A percentile compares a stretch with the other conserved stretches of the same genome.
phyloP scores from a whole-genome alignment of 2,888 invertebrate species.

The Cheilosia pagana region DNA sequence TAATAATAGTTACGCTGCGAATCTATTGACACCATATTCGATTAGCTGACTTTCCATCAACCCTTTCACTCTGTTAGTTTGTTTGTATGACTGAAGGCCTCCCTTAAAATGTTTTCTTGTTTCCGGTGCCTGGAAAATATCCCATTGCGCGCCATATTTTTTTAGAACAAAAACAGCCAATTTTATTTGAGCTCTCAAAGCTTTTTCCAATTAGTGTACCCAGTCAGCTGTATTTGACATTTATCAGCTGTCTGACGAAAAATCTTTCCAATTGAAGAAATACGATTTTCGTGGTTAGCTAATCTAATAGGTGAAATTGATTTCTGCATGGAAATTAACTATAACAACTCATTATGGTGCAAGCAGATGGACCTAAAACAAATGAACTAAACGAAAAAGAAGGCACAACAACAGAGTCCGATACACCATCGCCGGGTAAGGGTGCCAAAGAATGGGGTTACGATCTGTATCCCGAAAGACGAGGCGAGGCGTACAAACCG shows the following conservation, averaged over 20 bases:
- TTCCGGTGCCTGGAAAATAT: background rate
- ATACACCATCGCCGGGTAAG: constrained; percentile 37
- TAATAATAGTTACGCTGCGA: too few species aligned
- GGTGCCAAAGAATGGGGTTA: constrained; percentile 87
- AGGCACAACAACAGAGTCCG: constrained; percentile 12
- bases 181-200: too few species aligned
- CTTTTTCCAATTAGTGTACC: constrained; percentile 1
- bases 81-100: background rate
- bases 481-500: constrained; percentile 85
- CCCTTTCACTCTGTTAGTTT: too few species aligned
- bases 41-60: too few species aligned
- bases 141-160: background rate
- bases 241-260: background rate
- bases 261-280: background rate
- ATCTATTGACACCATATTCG: too few species aligned
- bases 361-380: constrained; percentile 24
- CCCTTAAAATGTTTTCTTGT: background rate
- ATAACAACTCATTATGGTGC: constrained; percentile 40
- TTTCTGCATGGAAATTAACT: constrained; percentile 31
- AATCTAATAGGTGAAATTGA: constrained; percentile 30
- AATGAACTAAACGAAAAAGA: background rate
- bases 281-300: constrained; percentile 41
- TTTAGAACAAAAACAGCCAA: background rate
- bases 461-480: constrained; percentile 92
- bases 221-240: constrained; percentile 40